These are phyloP conservation scores for Montipora efflorescens DNA, from an alignment of 64 coral and sea anemone genomes.

Conservation along the genomic window DNA sequence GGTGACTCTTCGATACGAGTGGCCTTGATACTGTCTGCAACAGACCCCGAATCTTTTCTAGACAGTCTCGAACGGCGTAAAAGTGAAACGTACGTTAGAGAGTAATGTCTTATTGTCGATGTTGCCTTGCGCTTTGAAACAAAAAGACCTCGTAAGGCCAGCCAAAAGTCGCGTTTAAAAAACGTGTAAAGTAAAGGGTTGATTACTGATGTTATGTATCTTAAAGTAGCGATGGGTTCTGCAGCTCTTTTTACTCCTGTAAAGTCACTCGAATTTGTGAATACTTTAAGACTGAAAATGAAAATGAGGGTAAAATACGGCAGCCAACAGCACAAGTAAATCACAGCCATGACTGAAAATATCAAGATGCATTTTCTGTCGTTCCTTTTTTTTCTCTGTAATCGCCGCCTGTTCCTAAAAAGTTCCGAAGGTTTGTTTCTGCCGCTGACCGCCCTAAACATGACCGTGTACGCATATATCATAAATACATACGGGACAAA, in stretches of 20 bases:
- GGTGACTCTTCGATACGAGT: neutral
- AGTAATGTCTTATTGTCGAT: neutral
- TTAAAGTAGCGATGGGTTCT: neutral
- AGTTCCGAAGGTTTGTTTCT: slow-evolving; percentile 5
- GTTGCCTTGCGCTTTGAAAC: neutral
- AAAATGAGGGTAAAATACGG: slow-evolving; percentile 21
- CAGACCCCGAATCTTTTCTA: neutral
- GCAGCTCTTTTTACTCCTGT: neutral
- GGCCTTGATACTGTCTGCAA: neutral
- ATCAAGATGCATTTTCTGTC: slow-evolving; percentile 41
- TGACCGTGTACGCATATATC: slow-evolving; percentile 28
- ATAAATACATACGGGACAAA: slow-evolving; percentile 32
- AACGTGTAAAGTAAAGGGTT: slow-evolving; percentile 42
- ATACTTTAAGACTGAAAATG: neutral
- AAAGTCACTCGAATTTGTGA: neutral
- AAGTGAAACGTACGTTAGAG: neutral
- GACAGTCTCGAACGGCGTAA: neutral
- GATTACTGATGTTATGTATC: slow-evolving; percentile 22
- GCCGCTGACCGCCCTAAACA: slow-evolving; percentile 24
- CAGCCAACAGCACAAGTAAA: slow-evolving; percentile 24
- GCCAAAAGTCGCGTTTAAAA: slow-evolving; percentile 52
- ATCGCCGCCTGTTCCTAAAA: neutral
- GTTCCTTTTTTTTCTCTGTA: neutral
- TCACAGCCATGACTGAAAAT: slow-evolving; percentile 13
- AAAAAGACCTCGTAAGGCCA: neutral